Evolutionary conservation across 2,888 invertebrate species (phyloP), one percentile per base, ranked within the genome.

Genomic region (Calameuta idolon): DNA sequence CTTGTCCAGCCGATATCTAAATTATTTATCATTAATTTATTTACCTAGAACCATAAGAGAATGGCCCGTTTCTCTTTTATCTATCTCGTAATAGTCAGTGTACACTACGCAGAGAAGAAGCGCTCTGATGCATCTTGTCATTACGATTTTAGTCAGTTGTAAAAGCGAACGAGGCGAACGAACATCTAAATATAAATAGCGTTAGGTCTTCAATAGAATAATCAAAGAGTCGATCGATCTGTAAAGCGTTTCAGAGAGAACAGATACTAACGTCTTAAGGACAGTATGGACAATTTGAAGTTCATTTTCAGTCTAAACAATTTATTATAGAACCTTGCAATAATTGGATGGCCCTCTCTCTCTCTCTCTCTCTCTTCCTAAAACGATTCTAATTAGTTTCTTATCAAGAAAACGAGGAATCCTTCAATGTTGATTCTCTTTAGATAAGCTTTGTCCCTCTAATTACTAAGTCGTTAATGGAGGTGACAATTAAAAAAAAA

Each of bases 11-110:
- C 79, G 12, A 69, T n/a, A 73, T 73, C 75, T 73, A 83, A 86
- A 87, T 87, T 90, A 89, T 89, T 89, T 89, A 89, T 88, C 83
- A 88, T 87, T 89, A 88, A 89, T 89, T 89, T 89, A 89, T 90
- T 89, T 82, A 79, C 77, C 75, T 85, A 86, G 85, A 85, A 85
- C 68, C 35, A 76, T 85, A 85, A 84, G 84, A 74, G 85, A 83
- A 23, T 15, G 34, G 15, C 31, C 15, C 30, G 78, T 73, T 78
- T 79, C 81, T 79, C 83, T 85, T 82, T 82, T 85, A 86, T 82
- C 83, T 55, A 55, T 55, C 55, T 55, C 55, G 55, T 55, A 55
- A 88, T 88, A 89, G 89, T 90, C 88, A 88, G 87, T 89, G 88
- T 85, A 83, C 83, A 86, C 55, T 55, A 15, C 23, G 23, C 9